Evolutionary conservation across 2,113 vertebrate species (phyloP), one percentile per base, ranked within the genome.

Genomic region (Caloenas nicobarica): DNA sequence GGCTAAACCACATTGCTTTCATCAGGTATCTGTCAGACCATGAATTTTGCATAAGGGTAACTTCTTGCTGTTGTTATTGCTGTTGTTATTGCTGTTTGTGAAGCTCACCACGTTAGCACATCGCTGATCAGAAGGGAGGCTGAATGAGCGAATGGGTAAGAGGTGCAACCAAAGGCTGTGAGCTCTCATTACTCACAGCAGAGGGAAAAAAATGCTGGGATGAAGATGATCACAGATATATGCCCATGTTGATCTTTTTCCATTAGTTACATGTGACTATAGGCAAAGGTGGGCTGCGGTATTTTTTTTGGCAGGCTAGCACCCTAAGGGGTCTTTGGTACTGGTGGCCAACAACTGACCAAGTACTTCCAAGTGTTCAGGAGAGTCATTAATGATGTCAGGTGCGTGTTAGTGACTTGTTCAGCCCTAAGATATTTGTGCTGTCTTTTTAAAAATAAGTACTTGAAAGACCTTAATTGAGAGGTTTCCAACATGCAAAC

Each of bases 101-200:
- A 91, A 73, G 33, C 46, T 86, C 36, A 21, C 34, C 18, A 18
- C 0, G 0, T 12, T 8, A 80, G 56, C 0, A 0, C 22, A 23
- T 9, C 0, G 0, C 38, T 57, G 24, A 14, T n/a, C 0, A 0
- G 33, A 62, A 89, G 69, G 61, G 6, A 66, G 36, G 29, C 11
- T 34, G 72, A 86, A 15, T 11, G n/a, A 54, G 16, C 0, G 3
- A 76, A 70, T 0, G 1, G 36, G 23, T 23, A 8, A 62, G 46
- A 72, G 58, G 16, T 19, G 51, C 33, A 42, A 74, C 50, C 28
- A 28, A 50, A 76, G 29, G 9, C 42, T 58, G 18, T 65, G 69
- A 84, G 38, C 28, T 86, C 34, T 46, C 57, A 87, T 44, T 26
- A 36, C 42, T 71, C 11, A 13, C 12, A 33, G 61, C 29, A 25